Evolutionary conservation across 2,888 invertebrate species (phyloP).

Genomic region (Melanophora roralis): DNA sequence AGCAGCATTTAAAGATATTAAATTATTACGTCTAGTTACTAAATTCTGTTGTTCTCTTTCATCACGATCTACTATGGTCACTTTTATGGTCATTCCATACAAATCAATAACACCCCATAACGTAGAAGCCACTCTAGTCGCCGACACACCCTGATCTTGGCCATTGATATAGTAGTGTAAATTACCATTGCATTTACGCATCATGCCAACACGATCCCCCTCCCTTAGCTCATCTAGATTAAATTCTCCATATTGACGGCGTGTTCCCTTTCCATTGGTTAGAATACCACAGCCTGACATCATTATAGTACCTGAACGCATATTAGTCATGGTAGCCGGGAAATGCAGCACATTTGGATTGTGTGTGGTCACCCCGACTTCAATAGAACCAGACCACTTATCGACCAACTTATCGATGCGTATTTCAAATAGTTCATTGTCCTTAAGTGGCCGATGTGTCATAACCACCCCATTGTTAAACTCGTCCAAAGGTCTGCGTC

Average conservation of each 20-base stretch:
- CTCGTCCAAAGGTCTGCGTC: slow-evolving; percentile 92
- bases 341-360: slow-evolving; percentile 93
- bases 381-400: slow-evolving; percentile 87
- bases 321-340: slow-evolving; percentile 98
- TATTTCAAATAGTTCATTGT: slow-evolving; percentile 96
- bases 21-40: slow-evolving; percentile 82
- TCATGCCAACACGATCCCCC: slow-evolving; percentile 93
- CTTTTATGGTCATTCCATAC: slow-evolving; percentile 95
- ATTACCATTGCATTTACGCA: slow-evolving; percentile 89
- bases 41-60: slow-evolving; percentile 87
- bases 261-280: slow-evolving; percentile 96
- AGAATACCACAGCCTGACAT: slow-evolving; percentile 98
- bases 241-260: slow-evolving; percentile 93
- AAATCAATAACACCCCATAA: slow-evolving; percentile 97
- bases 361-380: slow-evolving; percentile 95
- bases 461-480: slow-evolving; percentile 98
- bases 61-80: slow-evolving; percentile 90
- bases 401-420: slow-evolving; percentile 94
- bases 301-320: slow-evolving; percentile 94
- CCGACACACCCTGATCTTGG: slow-evolving; percentile 93
- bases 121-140: slow-evolving; percentile 86
- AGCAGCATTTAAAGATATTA: slow-evolving; percentile 73
- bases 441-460: slow-evolving; percentile 91
- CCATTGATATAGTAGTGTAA: slow-evolving; percentile 96
- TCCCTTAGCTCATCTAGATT: slow-evolving; percentile 95